These are phyloP conservation scores for Drosophila helvetica DNA, from an alignment of 2,888 invertebrate genomes.

Conservation along the genomic window DNA sequence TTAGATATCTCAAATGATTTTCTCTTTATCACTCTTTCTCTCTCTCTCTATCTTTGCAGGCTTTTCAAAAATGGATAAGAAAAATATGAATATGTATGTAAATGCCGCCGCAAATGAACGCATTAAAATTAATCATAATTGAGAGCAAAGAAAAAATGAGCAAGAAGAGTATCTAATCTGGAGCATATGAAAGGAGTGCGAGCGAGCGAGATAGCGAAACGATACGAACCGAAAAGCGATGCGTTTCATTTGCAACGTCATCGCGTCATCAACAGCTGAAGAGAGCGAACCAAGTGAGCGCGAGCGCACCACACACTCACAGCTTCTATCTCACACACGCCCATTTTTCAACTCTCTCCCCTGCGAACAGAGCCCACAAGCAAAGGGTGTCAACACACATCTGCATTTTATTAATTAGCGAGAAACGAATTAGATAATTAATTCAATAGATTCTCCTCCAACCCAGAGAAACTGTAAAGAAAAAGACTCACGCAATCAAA, in stretches of 20 bases:
- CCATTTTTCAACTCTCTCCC: conserved; percentile 53
- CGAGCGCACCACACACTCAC: conserved; percentile 61
- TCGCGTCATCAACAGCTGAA: conserved; percentile 39
- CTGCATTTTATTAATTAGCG: conserved; percentile 19
- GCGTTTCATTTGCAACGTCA: conserved; percentile 39
- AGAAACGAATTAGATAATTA: conserved; percentile 43
- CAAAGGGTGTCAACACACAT: conserved; percentile 16
- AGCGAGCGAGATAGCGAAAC: conserved; percentile 8
- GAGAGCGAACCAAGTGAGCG: conserved; percentile 67
- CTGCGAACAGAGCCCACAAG: conserved; percentile 11
- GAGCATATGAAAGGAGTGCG: conserved; percentile 22
- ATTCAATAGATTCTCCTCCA: conserved; percentile 9
- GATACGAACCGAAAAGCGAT: conserved; percentile 2
- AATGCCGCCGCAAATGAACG: conserved; percentile 40
- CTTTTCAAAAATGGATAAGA: conserved; percentile 56
- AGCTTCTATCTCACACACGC: conserved; percentile 61
- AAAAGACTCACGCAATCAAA: conserved; percentile 31
- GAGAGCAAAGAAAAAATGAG: conserved; percentile 34
- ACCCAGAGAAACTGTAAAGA: conserved; percentile 14
- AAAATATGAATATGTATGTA: conserved; percentile 48
- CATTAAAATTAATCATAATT: conserved; percentile 46
- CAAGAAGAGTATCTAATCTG: conserved; percentile 35
- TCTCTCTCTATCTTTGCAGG: conserved; percentile 30
- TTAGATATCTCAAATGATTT: conserved; percentile 6
- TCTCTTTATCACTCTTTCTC: conserved; percentile 8